A percentile compares a stretch with the other conserved stretches of the same genome.
These are phyloP conservation scores for Mya arenaria DNA, from an alignment of 1,140 invertebrate species.

Conservation along the genomic window DNA sequence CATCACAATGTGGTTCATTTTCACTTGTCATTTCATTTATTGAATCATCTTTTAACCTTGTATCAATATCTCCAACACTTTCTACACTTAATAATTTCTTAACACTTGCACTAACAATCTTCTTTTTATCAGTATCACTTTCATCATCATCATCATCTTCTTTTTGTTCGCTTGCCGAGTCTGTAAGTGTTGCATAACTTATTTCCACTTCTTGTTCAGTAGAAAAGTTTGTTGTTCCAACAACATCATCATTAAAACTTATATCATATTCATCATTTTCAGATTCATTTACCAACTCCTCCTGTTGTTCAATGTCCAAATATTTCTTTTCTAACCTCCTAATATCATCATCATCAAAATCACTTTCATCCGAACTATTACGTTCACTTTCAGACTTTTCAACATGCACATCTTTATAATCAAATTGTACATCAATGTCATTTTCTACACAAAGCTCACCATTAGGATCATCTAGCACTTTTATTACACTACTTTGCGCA, in stretches of 20 bases:
- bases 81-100: too few species aligned
- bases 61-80: too few species aligned
- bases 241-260: neutral
- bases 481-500: too few species aligned
- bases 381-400: conserved; percentile 11
- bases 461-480: neutral
- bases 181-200: neutral
- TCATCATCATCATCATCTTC: conserved; percentile 4
- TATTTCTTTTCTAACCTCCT: conserved; percentile 44
- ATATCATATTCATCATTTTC: neutral
- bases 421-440: conserved; percentile 25
- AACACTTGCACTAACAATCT: neutral
- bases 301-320: conserved; percentile 26
- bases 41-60: too few species aligned
- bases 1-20: too few species aligned
- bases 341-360: conserved; percentile 44
- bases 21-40: too few species aligned
- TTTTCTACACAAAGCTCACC: neutral
- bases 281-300: conserved; percentile 9
- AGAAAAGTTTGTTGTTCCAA: neutral
- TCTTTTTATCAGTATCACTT: neutral
- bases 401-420: conserved; percentile 13
- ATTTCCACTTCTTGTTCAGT: neutral
- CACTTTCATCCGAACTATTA: conserved; percentile 21
- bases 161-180: neutral